Conservation (phyloP, 2,113 vertebrate genomes). For the Carassius gibelio region DNA sequence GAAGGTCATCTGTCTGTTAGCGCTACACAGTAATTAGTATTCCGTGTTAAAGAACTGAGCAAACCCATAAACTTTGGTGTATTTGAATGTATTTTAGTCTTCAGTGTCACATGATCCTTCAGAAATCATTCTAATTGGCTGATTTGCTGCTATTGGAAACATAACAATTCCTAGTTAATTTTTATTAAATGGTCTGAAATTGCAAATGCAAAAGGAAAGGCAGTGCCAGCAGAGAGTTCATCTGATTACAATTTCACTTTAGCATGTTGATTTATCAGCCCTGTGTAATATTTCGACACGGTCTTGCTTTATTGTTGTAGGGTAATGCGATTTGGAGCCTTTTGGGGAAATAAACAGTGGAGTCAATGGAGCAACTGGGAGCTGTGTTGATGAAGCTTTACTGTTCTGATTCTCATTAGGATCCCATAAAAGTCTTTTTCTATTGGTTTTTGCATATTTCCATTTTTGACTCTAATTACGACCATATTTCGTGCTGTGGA, state of each 20-base stretch:
- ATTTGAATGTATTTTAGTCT: background rate
- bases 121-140: background rate
- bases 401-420: conserved; percentile 34
- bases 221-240: background rate
- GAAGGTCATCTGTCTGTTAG: background rate
- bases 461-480: background rate
- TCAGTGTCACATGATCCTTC: background rate
- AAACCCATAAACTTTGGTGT: background rate
- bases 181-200: background rate
- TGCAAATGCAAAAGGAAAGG: background rate
- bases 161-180: background rate
- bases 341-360: conserved; percentile 45
- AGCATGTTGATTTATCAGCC: conserved; percentile 37
- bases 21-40: background rate
- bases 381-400: conserved; percentile 18
- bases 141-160: background rate
- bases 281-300: conserved; percentile 4
- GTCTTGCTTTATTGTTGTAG: conserved; percentile 37
- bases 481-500: background rate
- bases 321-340: conserved; percentile 22
- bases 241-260: conserved; percentile 25
- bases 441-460: conserved; percentile 13
- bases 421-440: conserved; percentile 17
- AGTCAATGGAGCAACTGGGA: conserved; percentile 4
- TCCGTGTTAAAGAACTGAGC: background rate